A percentile compares a stretch with the other conserved stretches of the same genome.
These are phyloP conservation scores for Trissonchulus sp. DNA, from an alignment of 2,888 invertebrate species.

Conservation along the genomic window DNA sequence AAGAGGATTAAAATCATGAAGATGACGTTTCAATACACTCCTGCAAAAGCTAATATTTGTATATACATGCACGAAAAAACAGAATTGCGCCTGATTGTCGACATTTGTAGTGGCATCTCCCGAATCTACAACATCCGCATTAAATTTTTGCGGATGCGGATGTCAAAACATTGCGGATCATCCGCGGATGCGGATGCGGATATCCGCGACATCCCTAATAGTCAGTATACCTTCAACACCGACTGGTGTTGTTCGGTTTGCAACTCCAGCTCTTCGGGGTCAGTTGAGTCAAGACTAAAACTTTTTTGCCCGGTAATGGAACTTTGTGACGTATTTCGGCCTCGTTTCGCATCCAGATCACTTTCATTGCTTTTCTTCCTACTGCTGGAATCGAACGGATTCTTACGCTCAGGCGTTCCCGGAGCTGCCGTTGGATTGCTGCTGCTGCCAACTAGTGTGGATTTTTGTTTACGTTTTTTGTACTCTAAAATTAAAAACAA, in stretches of 20 bases:
- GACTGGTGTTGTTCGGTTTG: constrained; percentile 74
- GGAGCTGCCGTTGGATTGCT: neutral
- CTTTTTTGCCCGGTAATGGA: neutral
- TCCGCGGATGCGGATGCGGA: no score
- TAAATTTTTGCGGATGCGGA: no score
- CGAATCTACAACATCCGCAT: neutral
- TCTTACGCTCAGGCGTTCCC: neutral
- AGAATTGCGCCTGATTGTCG: no score
- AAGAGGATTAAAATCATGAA: no score
- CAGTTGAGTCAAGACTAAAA: constrained; percentile 26
- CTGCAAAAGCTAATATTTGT: no score
- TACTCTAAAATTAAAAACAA: constrained; percentile 12
- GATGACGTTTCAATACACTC: no score
- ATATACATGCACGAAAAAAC: no score
- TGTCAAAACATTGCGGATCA: no score
- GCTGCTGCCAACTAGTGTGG: constrained; percentile 27
- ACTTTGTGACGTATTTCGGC: neutral
- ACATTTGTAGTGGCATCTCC: no score
- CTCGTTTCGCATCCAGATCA: neutral
- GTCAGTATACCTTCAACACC: constrained; percentile 69
- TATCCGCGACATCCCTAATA: no score
- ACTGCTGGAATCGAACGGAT: neutral
- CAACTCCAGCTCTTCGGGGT: constrained; percentile 54
- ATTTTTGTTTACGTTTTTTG: constrained; percentile 35
- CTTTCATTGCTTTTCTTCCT: neutral